These are phyloP conservation scores for Lutra lutra DNA, from an alignment of 2,797 vertebrate genomes.

Conservation along the genomic window DNA sequence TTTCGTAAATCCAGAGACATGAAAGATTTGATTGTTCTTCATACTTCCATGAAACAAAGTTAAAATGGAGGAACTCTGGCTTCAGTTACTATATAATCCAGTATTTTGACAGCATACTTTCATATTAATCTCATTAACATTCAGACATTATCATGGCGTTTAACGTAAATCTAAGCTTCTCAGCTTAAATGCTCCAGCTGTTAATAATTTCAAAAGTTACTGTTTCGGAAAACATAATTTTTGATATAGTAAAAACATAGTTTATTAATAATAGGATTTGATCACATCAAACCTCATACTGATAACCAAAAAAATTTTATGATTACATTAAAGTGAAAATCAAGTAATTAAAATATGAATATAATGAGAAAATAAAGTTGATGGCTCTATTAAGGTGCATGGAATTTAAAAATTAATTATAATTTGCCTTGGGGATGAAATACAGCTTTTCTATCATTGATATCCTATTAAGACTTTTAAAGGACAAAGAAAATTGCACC, in stretches of 20 bases:
- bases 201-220: constrained; percentile 17
- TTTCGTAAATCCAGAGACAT: constrained; percentile 22
- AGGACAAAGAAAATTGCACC: neutral
- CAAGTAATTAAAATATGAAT: constrained; percentile 16
- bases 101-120: constrained; percentile 29
- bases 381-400: neutral
- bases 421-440: constrained; percentile 31
- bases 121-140: constrained; percentile 48
- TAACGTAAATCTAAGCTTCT: constrained; percentile 47
- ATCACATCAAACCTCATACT: neutral
- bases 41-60: neutral
- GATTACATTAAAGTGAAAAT: neutral
- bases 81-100: constrained; percentile 1
- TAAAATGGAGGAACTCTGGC: constrained; percentile 38
- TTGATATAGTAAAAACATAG: constrained; percentile 5
- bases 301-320: neutral
- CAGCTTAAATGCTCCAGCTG: neutral
- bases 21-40: neutral
- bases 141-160: neutral
- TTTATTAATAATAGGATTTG: neutral
- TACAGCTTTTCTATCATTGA: neutral
- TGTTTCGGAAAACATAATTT: constrained; percentile 18
- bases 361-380: neutral
- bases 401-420: constrained; percentile 7
- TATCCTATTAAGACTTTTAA: neutral